Evolutionary conservation across 1,140 invertebrate species (phyloP), one percentile per base, ranked within the genome.

Genomic region (Hetaerina americana): DNA sequence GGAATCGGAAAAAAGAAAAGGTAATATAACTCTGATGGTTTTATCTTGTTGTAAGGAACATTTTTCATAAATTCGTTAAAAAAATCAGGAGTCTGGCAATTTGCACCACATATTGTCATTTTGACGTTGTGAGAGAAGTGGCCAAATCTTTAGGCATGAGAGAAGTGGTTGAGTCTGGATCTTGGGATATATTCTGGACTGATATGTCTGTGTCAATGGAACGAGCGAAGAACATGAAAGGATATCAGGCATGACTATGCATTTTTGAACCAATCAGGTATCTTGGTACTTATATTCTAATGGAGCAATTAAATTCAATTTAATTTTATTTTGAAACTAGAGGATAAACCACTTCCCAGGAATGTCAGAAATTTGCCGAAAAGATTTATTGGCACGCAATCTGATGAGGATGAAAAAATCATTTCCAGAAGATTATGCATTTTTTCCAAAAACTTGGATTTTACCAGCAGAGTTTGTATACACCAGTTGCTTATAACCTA

Each of bases 401-500:
- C 83, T 95, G 68, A 94, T 92, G 79, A 85, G 92, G 72, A 94
- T 95, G 93, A 81, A 87, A 68, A 90, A 92, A 80, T 78, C 91
- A 27, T 95, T 92, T 80, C 92, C 93, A 0, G 89, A 91, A 76
- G 92, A 95, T 72, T 96, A 95, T 78, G 92, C 90, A 77, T 92
- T 96, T 79, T 96, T 93, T 80, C 94, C 94, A 3, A 93, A 91
- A 83, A 93, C 93, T n/a, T 96, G 93, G 93, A 93, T 91, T 81
- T 85, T 96, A 72, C 94, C 94, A 49, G 88, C 91, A n/a, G 93
- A 95, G 90, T 93, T 84, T 86, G 84, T n/a, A n/a, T n/a, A n/a
- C n/a, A n/a, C n/a, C n/a, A n/a, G n/a, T n/a, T n/a, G n/a, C n/a
- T n/a, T n/a, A n/a, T n/a, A n/a, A n/a, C n/a, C n/a, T n/a, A n/a